Evolutionary conservation across 2,797 vertebrate species (phyloP), one percentile per base, ranked within the genome.

Genomic region (Sebastes cheni): DNA sequence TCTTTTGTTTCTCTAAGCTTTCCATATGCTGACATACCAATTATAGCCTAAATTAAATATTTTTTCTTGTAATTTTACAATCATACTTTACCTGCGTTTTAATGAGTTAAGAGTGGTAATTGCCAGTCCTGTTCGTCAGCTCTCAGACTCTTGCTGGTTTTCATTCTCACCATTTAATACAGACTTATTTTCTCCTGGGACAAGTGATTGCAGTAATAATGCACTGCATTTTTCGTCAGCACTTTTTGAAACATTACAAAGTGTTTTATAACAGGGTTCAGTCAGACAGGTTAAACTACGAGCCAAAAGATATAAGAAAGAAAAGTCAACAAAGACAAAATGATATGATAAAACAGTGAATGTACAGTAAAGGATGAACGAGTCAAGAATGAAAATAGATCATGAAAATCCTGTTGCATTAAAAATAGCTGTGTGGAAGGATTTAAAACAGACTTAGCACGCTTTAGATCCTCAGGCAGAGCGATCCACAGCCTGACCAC

Each of bases 101-200:
- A 42, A 52, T 23, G 4, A 8, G 2, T 23, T 39, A 16, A 22
- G 30, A 42, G 23, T 5, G 2, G 27, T 46, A 22, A 5, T 58
- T 70, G 5, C 3, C n/a, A 20, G 65, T 54, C 18, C 18, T 27
- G 39, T 23, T 55, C 1, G 8, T 59, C 42, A 66, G 29, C 30
- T 59, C 59, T 73, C 20, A 30, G 12, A 39, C 30, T 22, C 23
- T n/a, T 66, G 67, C 42, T 64, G 55, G 25, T 59, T 81, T 79
- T 85, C 50, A 73, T 79, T 79, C 64, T 58, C 56, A 75, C 30
- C 36, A 67, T 27, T 67, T 60, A 55, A 66, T 59, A 12, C n/a
- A 27, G 25, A 62, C 22, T 77, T 20, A 59, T 67, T 69, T 68
- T 73, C 62, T 62, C 70, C 67, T 36, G 65, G 32, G 36, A 76